Evolutionary conservation across 2,797 vertebrate genomes (phyloP), one percentile per base, ranked within the genome.

Genomic region (Tachyglossus aculeatus): DNA sequence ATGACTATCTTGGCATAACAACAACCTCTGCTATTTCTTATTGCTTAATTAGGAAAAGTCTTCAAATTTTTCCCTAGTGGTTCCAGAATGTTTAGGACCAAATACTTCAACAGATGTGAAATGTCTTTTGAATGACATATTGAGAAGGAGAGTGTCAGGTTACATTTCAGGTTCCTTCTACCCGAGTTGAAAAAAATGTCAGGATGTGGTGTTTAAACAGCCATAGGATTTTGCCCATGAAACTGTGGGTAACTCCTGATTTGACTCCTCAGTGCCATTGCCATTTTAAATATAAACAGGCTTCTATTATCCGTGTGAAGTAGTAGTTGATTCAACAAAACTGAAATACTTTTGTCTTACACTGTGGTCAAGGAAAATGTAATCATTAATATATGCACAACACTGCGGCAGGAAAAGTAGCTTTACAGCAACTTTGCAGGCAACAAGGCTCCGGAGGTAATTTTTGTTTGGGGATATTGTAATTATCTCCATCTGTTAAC

Each of bases 251-350:
- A 72, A 75, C 68, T 71, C 78, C 71, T 82, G 65, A 84, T 85
- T 71, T 71, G 67, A 65, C 77, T 85, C 45, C 66, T 74, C 83
- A 78, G 86, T 87, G 50, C 87, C 71, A 77, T 14, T 68, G 62
- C 51, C 77, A 87, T 88, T 88, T 77, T 62, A 67, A 68, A 64
- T 60, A 45, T 45, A 69, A 61, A 51, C 60, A 69, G 57, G 53
- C 60, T 40, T 77, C 74, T 84, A 85, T 88, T 85, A 88, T 86
- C 79, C 82, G 67, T 74, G 77, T 58, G 81, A 84, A 87, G 72
- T 25, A 75, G 57, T 54, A 34, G 69, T 77, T 45, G 38, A 73
- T 69, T 71, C 45, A 66, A 21, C 63, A 36, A 31, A 67, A 68
- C 66, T 77, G 66, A 83, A 87, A 81, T 71, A 82, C 66, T 86